Conservation (phyloP, 2,113 vertebrate species). For the Thermophis baileyi region DNA sequence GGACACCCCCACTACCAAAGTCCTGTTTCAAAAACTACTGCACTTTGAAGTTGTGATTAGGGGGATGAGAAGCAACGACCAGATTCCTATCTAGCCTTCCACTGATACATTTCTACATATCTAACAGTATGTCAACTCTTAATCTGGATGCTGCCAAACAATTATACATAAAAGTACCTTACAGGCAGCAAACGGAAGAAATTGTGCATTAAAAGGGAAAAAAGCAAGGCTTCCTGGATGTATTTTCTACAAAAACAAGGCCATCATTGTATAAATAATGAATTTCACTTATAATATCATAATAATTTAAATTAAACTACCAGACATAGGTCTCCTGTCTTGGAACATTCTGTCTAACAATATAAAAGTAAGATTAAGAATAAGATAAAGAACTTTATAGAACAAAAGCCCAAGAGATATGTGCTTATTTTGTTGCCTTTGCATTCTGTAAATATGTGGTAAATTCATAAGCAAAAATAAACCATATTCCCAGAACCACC, state of each 20-base stretch:
- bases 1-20: background rate
- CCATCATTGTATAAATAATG: background rate
- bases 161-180: background rate
- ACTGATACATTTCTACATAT: background rate
- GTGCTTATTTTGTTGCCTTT: background rate
- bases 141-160: background rate
- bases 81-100: background rate
- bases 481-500: background rate
- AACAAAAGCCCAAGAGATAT: background rate
- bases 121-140: background rate
- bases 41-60: background rate
- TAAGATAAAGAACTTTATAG: conserved; percentile 24
- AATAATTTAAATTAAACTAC: background rate
- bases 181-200: background rate
- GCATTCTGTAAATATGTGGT: background rate
- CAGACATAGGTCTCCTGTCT: background rate
- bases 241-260: background rate
- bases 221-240: background rate
- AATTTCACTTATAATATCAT: background rate
- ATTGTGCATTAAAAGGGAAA: background rate
- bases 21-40: background rate
- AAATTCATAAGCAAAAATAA: background rate
- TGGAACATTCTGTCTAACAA: conserved; percentile 22
- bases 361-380: conserved; percentile 31
- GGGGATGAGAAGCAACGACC: background rate